These are phyloP conservation scores for Xerus rutilus DNA, from an alignment of 2,797 vertebrate species.

Conservation along the genomic window DNA sequence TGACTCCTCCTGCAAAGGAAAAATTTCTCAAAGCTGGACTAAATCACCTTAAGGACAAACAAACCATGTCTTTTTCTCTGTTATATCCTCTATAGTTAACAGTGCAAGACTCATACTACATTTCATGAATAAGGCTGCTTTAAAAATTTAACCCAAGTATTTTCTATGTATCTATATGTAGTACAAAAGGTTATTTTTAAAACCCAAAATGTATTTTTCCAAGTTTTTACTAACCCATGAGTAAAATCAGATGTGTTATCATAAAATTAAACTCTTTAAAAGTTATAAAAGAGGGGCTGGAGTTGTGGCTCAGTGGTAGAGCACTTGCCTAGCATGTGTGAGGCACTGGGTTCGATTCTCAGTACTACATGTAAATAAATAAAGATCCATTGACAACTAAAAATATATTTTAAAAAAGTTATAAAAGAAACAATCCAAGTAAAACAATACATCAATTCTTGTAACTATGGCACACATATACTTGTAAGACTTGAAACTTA, in stretches of 20 bases:
- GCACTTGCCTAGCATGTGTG: no score
- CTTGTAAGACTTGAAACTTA: neutral
- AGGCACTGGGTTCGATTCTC: no score
- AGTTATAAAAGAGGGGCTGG: no score
- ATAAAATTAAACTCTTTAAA: neutral
- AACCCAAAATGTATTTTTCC: neutral
- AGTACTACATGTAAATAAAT: no score
- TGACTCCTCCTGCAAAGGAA: constrained; percentile 15
- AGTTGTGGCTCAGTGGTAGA: no score
- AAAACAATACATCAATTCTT: neutral
- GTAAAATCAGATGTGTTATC: neutral
- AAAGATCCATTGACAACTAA: no score
- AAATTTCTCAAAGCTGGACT: neutral
- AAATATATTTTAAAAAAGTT: neutral
- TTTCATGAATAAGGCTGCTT: neutral
- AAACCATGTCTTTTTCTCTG: neutral
- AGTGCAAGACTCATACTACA: neutral
- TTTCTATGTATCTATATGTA: neutral
- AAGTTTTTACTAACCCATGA: neutral
- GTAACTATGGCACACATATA: neutral
- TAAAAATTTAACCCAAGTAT: constrained; percentile 1
- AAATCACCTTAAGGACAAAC: neutral
- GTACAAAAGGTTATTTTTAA: constrained; percentile 8
- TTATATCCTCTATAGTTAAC: neutral
- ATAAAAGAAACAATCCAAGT: neutral